phyloP scores from a whole-genome alignment of 2,113 vertebrate species.

The Rhinopomastus cyanomelas region DNA sequence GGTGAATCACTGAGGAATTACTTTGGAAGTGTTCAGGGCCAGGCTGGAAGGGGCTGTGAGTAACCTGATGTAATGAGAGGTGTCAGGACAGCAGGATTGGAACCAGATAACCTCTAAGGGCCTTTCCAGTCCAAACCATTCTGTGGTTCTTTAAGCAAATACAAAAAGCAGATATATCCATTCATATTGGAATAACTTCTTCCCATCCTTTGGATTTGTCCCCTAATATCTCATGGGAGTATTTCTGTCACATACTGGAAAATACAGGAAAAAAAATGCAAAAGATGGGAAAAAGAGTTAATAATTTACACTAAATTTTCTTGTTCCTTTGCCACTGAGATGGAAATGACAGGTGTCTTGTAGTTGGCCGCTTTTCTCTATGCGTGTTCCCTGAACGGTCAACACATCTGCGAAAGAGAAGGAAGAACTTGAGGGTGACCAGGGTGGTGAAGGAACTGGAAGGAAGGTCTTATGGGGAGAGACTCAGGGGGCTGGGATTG shows the following conservation, averaged over 20 bases:
- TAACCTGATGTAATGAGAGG: neutral
- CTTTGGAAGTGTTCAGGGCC: neutral
- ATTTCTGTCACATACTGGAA: accelerated
- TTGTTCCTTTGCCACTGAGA: neutral
- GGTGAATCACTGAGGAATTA: neutral
- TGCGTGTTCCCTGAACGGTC: neutral
- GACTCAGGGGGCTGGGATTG: no score
- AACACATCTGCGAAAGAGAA: neutral
- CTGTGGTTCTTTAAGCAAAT: no score
- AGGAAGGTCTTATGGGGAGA: no score
- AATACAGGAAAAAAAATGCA: no score
- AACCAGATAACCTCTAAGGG: no score
- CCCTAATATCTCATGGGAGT: neutral
- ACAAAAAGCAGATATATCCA: neutral
- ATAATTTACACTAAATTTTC: neutral
- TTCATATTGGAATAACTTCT: neutral
- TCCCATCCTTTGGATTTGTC: neutral
- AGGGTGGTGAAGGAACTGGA: no score
- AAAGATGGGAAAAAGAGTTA: no score
- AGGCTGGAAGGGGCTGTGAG: neutral
- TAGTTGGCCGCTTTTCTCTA: neutral
- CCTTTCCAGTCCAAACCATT: no score
- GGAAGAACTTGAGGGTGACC: neutral
- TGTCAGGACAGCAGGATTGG: no score
- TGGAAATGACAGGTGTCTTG: neutral